Conservation (phyloP, 2,888 invertebrate genomes). For the Dryomyza anilis region DNA sequence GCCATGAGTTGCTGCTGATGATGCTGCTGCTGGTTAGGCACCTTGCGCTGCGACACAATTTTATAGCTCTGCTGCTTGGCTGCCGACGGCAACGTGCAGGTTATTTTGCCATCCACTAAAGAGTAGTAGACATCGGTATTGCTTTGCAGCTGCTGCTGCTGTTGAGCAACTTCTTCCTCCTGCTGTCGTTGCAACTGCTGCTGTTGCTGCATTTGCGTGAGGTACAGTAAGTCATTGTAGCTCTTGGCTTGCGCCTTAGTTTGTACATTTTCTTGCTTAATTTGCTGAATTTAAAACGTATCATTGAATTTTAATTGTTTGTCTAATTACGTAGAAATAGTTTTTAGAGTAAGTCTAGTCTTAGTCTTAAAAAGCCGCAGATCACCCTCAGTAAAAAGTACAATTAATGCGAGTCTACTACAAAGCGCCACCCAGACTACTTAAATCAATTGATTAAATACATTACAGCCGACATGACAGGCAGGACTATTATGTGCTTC, state of each 20-base stretch:
- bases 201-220: constrained; percentile 57
- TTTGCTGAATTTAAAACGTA: constrained; percentile 44
- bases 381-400: too few species aligned
- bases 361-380: too few species aligned
- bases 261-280: constrained; percentile 64
- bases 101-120: constrained; percentile 41
- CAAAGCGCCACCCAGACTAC: too few species aligned
- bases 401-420: too few species aligned
- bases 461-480: too few species aligned
- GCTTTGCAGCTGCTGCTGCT: constrained; percentile 38
- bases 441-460: too few species aligned
- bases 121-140: constrained; percentile 38
- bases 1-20: constrained; percentile 42
- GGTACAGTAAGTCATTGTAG: constrained; percentile 71
- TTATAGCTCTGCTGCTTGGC: constrained; percentile 28
- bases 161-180: constrained; percentile 41
- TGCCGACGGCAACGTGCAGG: constrained; percentile 37
- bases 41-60: constrained; percentile 36
- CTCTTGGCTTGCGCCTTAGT: constrained; percentile 80
- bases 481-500: too few species aligned
- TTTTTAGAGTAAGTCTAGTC: background rate
- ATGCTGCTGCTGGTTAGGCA: constrained; percentile 42
- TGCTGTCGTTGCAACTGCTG: constrained; percentile 48
- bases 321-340: constrained; percentile 10
- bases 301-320: too few species aligned